Base-by-base conservation (phyloP, 1,140 invertebrate genomes). In the Maniola jurtina region DNA sequence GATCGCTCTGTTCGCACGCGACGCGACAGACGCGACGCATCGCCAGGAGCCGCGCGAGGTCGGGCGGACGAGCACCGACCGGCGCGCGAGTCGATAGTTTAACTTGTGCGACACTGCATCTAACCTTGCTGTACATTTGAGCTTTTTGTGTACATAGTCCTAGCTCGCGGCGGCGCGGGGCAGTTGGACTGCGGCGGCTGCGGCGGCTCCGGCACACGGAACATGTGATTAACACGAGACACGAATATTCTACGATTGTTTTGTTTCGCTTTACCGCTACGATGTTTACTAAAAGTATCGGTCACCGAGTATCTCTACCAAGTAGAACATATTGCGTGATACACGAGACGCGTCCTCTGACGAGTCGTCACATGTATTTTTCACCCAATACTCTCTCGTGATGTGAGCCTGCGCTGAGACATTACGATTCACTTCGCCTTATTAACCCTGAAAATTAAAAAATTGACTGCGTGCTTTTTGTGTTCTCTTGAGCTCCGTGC, bases 211-310 rank as follows among this genome's bases (percentile, higher is more conserved):
- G 25, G 65, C 47, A 77, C 79, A 86, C 83, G 84, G 86, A 83
- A 87, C 83, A 86, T 88, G 86, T 90, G 81, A 88, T 90, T 90
- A 88, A 89, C 87, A 88, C 77, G 77, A 81, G 42, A 86, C 83
- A 86, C 76, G 71, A 86, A 80, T 79, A 83, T 77, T 80, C 75
- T 75, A 83, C 77, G 78, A 79, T 74, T 86, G 82, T 86, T 88
- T 89, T 86, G 84, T 86, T 89, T 89, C 86, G 85, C 84, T 89
- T 88, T 87, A 88, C 87, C 87, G 85, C 87, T 89, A 88, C 87
- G 87, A 89, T 87, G 87, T 89, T 81, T 85, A 85, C 82, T 87
- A 87, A 86, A 84, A 77, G 72, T 77, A 69, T 64, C 76, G 79
- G 76, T 81, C 75, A 78, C 75, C 73, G 75, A 80, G 75, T 72